These are phyloP conservation scores for Dryococelus australis DNA, from an alignment of 2,888 invertebrate species.

Conservation along the genomic window DNA sequence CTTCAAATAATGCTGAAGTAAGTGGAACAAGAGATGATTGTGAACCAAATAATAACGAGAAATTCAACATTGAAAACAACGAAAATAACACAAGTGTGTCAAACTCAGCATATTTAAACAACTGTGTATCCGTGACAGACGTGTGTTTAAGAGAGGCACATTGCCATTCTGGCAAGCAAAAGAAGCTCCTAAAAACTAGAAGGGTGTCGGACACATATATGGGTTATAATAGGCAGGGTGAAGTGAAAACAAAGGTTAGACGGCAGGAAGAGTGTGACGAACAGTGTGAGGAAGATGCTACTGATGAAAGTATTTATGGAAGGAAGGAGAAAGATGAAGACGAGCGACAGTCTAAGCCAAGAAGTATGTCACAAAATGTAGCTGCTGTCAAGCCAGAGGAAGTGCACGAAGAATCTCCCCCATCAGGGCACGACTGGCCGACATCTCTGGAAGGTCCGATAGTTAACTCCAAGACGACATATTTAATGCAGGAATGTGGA, in stretches of 20 bases:
- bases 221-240: constrained; percentile 49
- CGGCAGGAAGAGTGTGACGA: constrained; percentile 37
- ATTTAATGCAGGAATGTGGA: neutral
- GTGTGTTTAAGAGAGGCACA: neutral
- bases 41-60: neutral
- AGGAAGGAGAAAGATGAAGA: neutral
- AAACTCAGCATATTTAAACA: neutral
- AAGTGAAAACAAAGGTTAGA: constrained; percentile 42
- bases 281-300: constrained; percentile 18
- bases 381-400: neutral
- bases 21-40: neutral
- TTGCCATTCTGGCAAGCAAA: constrained; percentile 35
- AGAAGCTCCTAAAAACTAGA: constrained; percentile 52
- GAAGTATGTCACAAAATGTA: neutral
- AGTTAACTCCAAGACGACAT: constrained; percentile 5
- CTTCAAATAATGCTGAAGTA: neutral
- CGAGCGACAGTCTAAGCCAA: neutral
- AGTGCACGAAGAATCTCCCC: too few species aligned
- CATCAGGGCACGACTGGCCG: neutral
- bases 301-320: neutral
- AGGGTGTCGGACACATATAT: constrained; percentile 50
- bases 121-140: constrained; percentile 11
- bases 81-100: too few species aligned
- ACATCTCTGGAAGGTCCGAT: neutral
- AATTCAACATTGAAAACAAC: too few species aligned